phyloP scores from a whole-genome alignment of 2,888 invertebrate genomes.

The Luperina nickerlii region DNA sequence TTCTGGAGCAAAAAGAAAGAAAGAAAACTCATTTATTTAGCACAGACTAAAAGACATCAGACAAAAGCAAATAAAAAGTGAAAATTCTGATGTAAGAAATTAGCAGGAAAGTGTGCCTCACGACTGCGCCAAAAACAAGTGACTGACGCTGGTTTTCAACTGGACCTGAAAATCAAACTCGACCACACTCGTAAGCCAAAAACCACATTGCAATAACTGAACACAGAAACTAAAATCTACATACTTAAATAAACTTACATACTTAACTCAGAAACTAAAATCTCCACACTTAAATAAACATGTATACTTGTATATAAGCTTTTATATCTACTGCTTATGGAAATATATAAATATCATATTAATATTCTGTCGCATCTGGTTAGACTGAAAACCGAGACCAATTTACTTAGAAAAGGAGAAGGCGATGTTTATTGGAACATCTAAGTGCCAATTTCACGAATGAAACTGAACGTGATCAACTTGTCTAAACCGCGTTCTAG shows the following conservation, averaged over 20 bases:
- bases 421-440: conserved; percentile 26
- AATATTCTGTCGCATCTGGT: conserved; percentile 38
- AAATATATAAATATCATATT: conserved; percentile 28
- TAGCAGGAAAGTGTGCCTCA: too few species aligned
- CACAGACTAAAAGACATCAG: too few species aligned
- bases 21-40: too few species aligned
- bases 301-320: too few species aligned
- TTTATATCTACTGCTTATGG: background rate
- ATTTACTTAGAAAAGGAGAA: conserved; percentile 37
- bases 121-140: too few species aligned
- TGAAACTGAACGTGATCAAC: background rate
- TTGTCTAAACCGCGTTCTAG: background rate
- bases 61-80: too few species aligned
- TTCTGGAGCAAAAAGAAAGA: too few species aligned
- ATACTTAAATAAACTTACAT: background rate
- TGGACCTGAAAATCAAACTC: background rate
- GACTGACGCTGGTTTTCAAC: too few species aligned
- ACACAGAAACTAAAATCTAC: background rate
- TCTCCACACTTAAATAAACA: too few species aligned
- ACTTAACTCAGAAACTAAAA: too few species aligned
- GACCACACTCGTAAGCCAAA: background rate
- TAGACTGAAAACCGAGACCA: conserved; percentile 26
- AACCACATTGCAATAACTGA: background rate
- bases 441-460: background rate
- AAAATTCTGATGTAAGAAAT: too few species aligned